Evolutionary conservation across 2,113 vertebrate genomes (phyloP), one percentile per base, ranked within the genome.

Genomic region (Phocoena sinus): DNA sequence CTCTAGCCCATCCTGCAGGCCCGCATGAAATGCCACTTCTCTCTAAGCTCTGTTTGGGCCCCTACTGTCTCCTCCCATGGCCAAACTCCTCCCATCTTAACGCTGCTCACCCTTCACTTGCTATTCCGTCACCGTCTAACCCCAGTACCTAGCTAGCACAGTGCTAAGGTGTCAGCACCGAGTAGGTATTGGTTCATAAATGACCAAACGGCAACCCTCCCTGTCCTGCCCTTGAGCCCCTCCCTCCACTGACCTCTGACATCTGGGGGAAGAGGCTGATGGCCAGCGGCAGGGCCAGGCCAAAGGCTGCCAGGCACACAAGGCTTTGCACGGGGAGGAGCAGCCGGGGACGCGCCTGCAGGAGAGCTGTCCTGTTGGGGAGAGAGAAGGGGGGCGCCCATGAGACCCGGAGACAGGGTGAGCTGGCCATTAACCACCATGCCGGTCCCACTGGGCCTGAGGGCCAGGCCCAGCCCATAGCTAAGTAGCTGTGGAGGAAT

Each of bases 191-290:
- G 81, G 28, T 65, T 86, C 44, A 79, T 62, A 21, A 83, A 77
- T 28, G n/a, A 41, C 21, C 63, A 36, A 56, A 73, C 8, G 0
- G 13, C 11, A 10, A 21, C 17, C 76, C 31, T 33, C 56, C 58
- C 53, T 9, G 1, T 41, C 38, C 38, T 31, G 38, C 58, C 89
- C 81, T 58, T 18, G 3, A 25, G 26, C 25, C 18, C 33, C 65
- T 44, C 70, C 53, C 71, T 4, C 70, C 71, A 99, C 99, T 99
- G 90, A 99, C 99, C 99, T 99, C 99, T 0, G 99, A 99, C 99
- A 99, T 99, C 99, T 99, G 99, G 0, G 99, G 99, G 97, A 99
- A 99, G 98, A 99, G 99, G 95, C 99, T 99, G 99, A 99, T 99
- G 98, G 99, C 99, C 96, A 99, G 98, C 0, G 99, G 99, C 96